Evolutionary conservation across 2,888 invertebrate species (phyloP), one percentile per base, ranked within the genome.

Genomic region (Mesopsocus fuscifrons): DNA sequence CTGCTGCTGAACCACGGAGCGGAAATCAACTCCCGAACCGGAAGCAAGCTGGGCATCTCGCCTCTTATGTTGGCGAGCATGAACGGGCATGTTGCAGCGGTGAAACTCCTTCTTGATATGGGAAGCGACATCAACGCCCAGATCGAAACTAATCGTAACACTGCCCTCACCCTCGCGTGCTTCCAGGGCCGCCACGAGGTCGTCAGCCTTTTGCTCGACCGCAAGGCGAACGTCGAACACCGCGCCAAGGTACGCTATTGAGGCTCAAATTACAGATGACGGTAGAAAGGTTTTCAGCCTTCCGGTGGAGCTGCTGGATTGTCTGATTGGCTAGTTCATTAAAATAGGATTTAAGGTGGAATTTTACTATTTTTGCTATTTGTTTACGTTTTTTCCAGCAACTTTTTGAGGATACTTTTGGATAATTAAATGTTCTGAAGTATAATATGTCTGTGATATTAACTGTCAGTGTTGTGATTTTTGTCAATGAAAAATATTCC

Each of bases 121-220:
- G 97, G 97, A 50, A 92, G 92, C 55, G 98, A 98, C 61, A 98
- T 98, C 54, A 98, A 98, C 68, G 97, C 98, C 50, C 92, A 92
- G 69, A 98, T 98, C 54, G 98, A 98, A 67, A 98, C 98, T 33
- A 98, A 98, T 64, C 72, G 95, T 45, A 98, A 98, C 63, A 98
- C 98, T 20, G 98, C 98, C 21, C 70, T 98, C 52, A 98, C 97
- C 30, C 72, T 99, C 52, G 98, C 98, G 30, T 97, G 97, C 65
- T 97, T 98, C 66, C 97, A 97, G 74, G 97, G 98, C 51, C 74
- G 97, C 33, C 92, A 95, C 62, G 98, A 98, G 61, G 98, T 98
- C 41, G 98, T 98, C 42, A 88, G 89, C 59, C 71, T 98, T 44
- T 69, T 98, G 44, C 72, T 99, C 11, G 94, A 97, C 62, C 75